Percentiles rank a stretch among this genome's conserved stretches.
These are phyloP conservation scores for Drosophila melanogaster DNA, from an alignment of 1,140 invertebrate genomes.

Conservation along the genomic window DNA sequence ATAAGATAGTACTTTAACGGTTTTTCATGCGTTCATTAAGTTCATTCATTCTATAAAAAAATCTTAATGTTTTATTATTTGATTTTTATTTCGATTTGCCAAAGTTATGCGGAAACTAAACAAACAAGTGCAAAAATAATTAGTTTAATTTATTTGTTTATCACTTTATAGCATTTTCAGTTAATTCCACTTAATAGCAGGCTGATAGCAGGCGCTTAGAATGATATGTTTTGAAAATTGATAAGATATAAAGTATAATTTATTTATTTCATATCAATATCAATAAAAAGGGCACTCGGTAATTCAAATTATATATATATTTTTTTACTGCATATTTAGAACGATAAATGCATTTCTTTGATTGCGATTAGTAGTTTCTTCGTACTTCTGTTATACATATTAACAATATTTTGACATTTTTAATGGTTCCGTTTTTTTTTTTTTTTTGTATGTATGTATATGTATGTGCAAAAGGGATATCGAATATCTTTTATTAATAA, in stretches of 20 bases:
- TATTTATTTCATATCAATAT: conserved; percentile 13
- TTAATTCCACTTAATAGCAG: conserved; percentile 29
- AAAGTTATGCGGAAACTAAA: not conserved
- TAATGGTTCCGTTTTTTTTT: not conserved
- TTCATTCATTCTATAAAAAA: not conserved
- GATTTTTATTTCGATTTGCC: not conserved
- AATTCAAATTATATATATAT: no score
- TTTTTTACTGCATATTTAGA: no score
- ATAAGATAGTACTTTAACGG: no score
- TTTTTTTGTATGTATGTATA: no score
- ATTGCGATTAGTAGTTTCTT: no score
- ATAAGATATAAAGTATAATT: conserved; percentile 33
- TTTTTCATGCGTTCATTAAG: not conserved
- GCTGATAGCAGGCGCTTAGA: conserved; percentile 11
- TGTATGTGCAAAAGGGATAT: not conserved
- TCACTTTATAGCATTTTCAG: conserved; percentile 38
- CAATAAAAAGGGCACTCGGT: not conserved
- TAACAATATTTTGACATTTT: not conserved
- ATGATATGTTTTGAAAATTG: conserved; percentile 24
- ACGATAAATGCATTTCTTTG: no score
- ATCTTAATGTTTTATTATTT: no score
- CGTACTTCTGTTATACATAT: no score
- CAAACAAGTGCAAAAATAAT: not conserved
- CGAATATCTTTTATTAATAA: not conserved
- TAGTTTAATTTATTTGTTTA: conserved; percentile 39